Conservation (phyloP, 2,888 invertebrate species). For the Petrolisthes cinctipes region DNA sequence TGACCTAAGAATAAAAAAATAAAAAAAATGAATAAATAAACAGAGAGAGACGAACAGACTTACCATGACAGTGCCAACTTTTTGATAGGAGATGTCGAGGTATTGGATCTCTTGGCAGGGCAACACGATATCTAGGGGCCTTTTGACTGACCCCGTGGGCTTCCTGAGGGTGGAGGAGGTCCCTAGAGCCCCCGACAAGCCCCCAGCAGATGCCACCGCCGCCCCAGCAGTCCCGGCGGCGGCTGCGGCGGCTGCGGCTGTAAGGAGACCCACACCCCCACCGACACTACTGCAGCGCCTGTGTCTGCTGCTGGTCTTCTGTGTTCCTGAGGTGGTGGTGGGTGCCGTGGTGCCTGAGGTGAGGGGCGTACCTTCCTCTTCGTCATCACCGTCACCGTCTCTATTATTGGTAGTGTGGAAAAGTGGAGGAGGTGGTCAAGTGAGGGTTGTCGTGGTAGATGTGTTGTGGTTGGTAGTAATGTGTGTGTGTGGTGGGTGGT, state of each 20-base stretch:
- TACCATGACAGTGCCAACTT: conserved; percentile 62
- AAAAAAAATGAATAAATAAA: background rate
- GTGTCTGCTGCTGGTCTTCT: background rate
- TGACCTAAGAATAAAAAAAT: background rate
- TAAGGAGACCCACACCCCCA: background rate
- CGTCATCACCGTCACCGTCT: too few species aligned
- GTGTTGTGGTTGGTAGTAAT: background rate
- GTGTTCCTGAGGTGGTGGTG: too few species aligned
- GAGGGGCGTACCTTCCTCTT: too few species aligned
- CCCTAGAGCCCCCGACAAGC: background rate
- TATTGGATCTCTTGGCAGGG: conserved; percentile 66
- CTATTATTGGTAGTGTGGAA: background rate
- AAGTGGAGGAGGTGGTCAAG: background rate
- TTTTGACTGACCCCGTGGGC: conserved; percentile 53
- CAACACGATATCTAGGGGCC: conserved; percentile 62
- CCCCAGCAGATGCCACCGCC: background rate
- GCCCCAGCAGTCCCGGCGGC: background rate
- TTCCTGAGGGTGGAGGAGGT: background rate
- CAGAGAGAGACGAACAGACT: background rate
- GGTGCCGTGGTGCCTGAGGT: too few species aligned
- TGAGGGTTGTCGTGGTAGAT: background rate
- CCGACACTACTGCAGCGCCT: background rate
- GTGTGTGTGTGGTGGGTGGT: background rate
- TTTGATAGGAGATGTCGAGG: conserved; percentile 64
- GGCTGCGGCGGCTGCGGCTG: background rate